A percentile compares a stretch with the other conserved stretches of the same genome.
phyloP scores from a whole-genome alignment of 2,113 vertebrate species.

The Capreolus pygargus region DNA sequence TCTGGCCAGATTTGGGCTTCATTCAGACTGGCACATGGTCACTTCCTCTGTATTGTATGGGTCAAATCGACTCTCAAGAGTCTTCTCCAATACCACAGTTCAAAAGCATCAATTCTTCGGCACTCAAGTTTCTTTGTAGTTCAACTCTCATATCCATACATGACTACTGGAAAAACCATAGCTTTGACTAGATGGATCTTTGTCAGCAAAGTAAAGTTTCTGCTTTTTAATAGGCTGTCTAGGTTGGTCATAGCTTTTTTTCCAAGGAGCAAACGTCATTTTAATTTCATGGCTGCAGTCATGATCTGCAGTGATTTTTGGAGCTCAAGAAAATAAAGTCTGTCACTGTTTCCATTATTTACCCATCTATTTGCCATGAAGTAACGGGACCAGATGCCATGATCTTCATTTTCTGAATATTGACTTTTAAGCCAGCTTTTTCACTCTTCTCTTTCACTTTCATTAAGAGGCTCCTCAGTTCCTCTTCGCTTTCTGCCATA shows the following conservation, averaged over 20 bases:
- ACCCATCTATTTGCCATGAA: not conserved
- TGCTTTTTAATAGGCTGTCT: not conserved
- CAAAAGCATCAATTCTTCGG: not conserved
- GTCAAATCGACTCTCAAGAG: not conserved
- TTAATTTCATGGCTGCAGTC: not conserved
- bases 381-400: not conserved
- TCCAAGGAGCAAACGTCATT: not conserved
- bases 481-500: not conserved
- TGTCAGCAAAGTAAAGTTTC: not conserved
- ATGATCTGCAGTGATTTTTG: not conserved
- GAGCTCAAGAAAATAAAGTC: not conserved
- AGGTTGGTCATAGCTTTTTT: not conserved
- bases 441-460: not conserved
- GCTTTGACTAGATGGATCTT: not conserved
- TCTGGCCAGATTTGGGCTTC: not conserved
- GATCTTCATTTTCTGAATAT: not conserved
- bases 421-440: not conserved
- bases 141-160: not conserved
- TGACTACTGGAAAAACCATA: not conserved
- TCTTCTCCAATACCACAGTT: not conserved
- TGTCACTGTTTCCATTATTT: not conserved
- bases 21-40: not conserved
- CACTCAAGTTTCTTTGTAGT: not conserved
- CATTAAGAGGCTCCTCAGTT: not conserved
- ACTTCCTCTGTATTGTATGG: not conserved